Evolutionary conservation across 2,888 invertebrate genomes (phyloP).

Genomic region (Drosophila multiciliata): DNA sequence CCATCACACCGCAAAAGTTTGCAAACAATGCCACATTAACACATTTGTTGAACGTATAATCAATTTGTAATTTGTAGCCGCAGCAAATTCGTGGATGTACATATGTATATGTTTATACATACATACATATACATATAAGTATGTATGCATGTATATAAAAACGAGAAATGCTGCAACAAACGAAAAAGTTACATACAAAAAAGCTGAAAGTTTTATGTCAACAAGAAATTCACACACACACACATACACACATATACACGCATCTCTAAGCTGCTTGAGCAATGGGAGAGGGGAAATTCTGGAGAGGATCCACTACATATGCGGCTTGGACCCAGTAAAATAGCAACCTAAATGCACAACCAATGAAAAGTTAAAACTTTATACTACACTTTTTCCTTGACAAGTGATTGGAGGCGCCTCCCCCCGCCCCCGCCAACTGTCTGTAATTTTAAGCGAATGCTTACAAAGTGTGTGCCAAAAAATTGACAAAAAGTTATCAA

Average conservation of each 20-base stretch:
- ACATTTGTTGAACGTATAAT: slow-evolving; percentile 82
- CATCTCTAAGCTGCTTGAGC: slow-evolving; percentile 18
- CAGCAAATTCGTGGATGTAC: slow-evolving; percentile 74
- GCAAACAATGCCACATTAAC: slow-evolving; percentile 81
- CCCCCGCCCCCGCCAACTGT: not conserved
- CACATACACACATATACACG: slow-evolving; percentile 20
- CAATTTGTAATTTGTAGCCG: slow-evolving; percentile 82
- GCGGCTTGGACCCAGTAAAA: slow-evolving; percentile 36
- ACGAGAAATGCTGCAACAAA: slow-evolving; percentile 34
- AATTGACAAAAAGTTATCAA: slow-evolving; percentile 49
- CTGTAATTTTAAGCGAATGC: slow-evolving; percentile 29
- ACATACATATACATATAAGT: not conserved
- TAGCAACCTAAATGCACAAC: slow-evolving; percentile 55
- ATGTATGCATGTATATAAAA: slow-evolving; percentile 30
- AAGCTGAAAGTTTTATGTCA: slow-evolving; percentile 71
- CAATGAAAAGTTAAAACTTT: slow-evolving; percentile 65
- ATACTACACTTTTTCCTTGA: slow-evolving; percentile 42
- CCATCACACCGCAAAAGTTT: slow-evolving; percentile 64
- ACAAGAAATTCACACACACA: slow-evolving; percentile 58
- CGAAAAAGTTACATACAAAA: slow-evolving; percentile 43
- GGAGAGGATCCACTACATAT: slow-evolving; percentile 33
- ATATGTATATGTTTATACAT: slow-evolving; percentile 4
- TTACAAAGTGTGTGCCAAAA: slow-evolving; percentile 29
- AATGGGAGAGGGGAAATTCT: not conserved
- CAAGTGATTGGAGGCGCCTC: not conserved